Percentiles rank a stretch among this genome's conserved stretches.
Conservation (phyloP, 2,113 vertebrate species). For the Microcebus murinus region DNA sequence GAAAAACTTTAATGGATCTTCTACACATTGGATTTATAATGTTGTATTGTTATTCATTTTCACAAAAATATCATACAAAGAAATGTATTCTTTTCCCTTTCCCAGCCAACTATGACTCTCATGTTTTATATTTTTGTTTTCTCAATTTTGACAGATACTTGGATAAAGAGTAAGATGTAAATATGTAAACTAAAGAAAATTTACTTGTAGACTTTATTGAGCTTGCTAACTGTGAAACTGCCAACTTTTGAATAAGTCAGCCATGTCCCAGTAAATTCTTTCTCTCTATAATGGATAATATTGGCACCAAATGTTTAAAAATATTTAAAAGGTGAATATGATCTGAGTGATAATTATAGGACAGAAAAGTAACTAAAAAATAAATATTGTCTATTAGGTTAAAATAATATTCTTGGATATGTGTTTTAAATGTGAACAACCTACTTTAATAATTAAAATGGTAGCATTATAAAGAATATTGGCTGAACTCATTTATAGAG, state of each 20-base stretch:
- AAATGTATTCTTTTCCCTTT: neutral
- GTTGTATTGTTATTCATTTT: neutral
- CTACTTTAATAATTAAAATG: neutral
- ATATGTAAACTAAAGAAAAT: neutral
- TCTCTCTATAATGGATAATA: neutral
- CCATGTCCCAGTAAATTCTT: neutral
- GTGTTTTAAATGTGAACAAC: neutral
- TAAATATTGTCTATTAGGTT: neutral
- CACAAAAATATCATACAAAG: neutral
- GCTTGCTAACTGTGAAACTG: neutral
- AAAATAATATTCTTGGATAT: neutral
- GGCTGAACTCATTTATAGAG: neutral
- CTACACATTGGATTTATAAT: conserved; percentile 20
- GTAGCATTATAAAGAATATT: neutral
- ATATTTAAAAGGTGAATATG: neutral
- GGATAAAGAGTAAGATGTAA: neutral
- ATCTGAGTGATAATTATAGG: neutral
- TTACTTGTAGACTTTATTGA: neutral
- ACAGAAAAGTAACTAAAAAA: neutral
- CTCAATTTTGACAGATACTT: neutral
- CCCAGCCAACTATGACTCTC: neutral
- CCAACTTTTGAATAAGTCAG: neutral
- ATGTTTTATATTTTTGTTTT: neutral
- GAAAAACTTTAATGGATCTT: neutral
- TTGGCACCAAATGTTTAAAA: neutral